A percentile compares a stretch with the other conserved stretches of the same genome.
Conservation (phyloP, 1,140 invertebrate genomes). For the Solen grandis region DNA sequence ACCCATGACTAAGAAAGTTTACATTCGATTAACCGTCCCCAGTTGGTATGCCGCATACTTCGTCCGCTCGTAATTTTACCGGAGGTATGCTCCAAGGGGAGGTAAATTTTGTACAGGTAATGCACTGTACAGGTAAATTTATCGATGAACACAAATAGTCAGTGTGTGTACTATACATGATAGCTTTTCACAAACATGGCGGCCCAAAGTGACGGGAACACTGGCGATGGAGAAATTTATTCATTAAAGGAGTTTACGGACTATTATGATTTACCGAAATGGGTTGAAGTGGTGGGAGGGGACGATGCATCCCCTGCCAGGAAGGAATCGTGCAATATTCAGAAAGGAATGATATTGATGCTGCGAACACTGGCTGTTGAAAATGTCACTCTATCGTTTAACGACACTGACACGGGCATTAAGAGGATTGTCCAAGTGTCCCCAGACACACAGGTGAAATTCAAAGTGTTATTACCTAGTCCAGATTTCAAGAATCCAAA, state of each 20-base stretch:
- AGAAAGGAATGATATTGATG: constrained; percentile 52
- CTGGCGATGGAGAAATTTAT: constrained; percentile 31
- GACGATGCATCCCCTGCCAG: constrained; percentile 10
- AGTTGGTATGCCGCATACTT: not conserved
- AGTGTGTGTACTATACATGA: not conserved
- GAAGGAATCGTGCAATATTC: constrained; percentile 48
- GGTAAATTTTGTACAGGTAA: constrained; percentile 24
- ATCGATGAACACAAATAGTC: constrained; percentile 22
- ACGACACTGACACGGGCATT: constrained; percentile 34
- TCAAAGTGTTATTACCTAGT: constrained; percentile 39
- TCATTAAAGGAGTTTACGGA: constrained; percentile 47
- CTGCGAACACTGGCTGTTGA: constrained; percentile 50
- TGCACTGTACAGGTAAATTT: constrained; percentile 43
- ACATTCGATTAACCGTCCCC: no score
- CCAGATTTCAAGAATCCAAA: constrained; percentile 43
- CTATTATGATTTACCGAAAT: constrained; percentile 52
- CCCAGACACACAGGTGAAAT: constrained; percentile 42
- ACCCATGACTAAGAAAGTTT: no score
- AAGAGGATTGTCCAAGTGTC: constrained; percentile 45
- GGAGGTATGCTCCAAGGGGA: constrained; percentile 24
- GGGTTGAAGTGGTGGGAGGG: constrained; percentile 45
- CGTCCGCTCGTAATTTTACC: not conserved
- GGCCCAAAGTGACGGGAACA: constrained; percentile 49
- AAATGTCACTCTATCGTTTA: constrained; percentile 50
- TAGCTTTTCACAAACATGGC: constrained; percentile 45